Base-by-base conservation (phyloP, 2,113 vertebrate species). In the Dendropsophus ebraccatus region DNA sequence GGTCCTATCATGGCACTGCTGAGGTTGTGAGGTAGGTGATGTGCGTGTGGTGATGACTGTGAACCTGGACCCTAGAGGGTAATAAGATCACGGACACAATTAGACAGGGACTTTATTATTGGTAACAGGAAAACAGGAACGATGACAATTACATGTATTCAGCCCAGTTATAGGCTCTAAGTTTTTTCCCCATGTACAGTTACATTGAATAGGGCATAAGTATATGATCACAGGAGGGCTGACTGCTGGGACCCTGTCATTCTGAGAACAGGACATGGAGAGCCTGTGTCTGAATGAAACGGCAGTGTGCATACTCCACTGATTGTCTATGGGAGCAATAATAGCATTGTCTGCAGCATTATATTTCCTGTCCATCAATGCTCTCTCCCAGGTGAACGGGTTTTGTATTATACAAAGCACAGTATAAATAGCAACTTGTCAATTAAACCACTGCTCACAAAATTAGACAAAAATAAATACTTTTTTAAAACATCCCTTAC, bases 11-110 rank as follows among this genome's bases (percentile, higher is more conserved):
- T 86, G 86, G 69, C 54, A 82, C 87, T 87, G 47, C 41, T 88
- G 77, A 87, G 89, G 73, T 88, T 90, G 88, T 87, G 86, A 85
- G 75, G 67, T 52, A 84, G 60, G 52, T 69, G 88, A 58, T 82
- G 73, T 87, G 65, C 30, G 12, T 65, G 81, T 75, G 87, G 62
- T 10, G 3, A 90, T 87, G 74, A 25, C 10, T 88, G 73, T 85
- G 89, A 90, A 80, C 37, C 50, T 49, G 60, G 56, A 11, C 67
- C 78, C 87, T 32, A 12, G n/a, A 85, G 85, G 89, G 80, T 56
- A 88, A 60, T 4, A 62, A 52, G 73, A 86, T 0, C 30, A 37
- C 0, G 21, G 4, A 89, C 74, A 87, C 60, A 88, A 88, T 88
- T 76, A 89, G 8, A 90, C 67, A 83, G 45, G 62, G 56, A 77